Conservation (phyloP, 2,888 invertebrate species). For the Chrysolina haemoptera region DNA sequence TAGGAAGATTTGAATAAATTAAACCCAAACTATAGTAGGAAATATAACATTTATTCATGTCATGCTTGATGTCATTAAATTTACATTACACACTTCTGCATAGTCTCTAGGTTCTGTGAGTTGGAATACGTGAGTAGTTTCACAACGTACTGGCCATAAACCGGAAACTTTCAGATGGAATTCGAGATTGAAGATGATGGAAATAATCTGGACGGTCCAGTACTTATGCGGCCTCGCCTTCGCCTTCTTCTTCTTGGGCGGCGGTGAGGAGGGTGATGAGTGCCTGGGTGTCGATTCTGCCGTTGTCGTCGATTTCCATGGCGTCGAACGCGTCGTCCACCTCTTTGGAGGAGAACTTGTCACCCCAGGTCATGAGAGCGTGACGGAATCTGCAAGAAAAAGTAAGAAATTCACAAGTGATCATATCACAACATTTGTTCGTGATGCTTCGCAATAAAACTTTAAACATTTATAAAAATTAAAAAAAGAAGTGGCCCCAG, state of each 20-base stretch:
- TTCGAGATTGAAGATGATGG: constrained; percentile 1
- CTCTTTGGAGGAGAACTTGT: constrained; percentile 91
- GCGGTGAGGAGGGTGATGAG: constrained; percentile 92
- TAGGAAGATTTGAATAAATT: background rate
- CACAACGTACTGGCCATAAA: background rate
- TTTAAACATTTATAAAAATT: no score
- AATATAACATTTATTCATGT: background rate
- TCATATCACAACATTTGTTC: no score
- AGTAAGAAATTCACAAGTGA: no score
- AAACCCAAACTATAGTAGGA: background rate
- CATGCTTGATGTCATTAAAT: background rate
- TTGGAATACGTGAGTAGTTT: background rate
- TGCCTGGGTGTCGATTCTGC: constrained; percentile 89
- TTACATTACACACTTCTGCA: constrained; percentile 1
- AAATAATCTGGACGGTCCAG: background rate
- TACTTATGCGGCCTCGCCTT: constrained; percentile 69
- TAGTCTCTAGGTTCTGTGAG: constrained; percentile 3
- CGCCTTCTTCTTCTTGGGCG: constrained; percentile 85
- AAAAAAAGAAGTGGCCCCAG: no score
- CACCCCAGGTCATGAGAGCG: constrained; percentile 94
- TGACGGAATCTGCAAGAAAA: constrained; percentile 80
- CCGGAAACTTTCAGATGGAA: background rate
- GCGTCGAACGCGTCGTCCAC: constrained; percentile 94
- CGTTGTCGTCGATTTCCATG: constrained; percentile 93
- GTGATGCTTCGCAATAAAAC: no score